Percentiles rank a stretch among this genome's conserved stretches.
phyloP scores from a whole-genome alignment of 2,797 vertebrate species.

The Nannoperca obscura region DNA sequence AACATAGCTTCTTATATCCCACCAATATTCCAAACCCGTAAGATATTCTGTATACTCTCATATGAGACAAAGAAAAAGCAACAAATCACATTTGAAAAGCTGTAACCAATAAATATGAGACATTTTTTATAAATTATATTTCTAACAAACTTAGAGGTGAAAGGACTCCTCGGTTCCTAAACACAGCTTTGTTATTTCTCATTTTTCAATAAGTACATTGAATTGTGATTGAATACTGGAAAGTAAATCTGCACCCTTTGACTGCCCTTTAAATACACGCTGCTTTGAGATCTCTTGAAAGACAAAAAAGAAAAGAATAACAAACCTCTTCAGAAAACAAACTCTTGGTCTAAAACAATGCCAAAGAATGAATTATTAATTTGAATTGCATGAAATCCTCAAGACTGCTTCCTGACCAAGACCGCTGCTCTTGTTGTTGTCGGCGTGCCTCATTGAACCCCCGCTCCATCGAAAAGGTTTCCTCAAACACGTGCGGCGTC shows the following conservation, averaged over 20 bases:
- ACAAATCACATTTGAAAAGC: conserved; percentile 1
- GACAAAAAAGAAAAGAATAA: conserved; percentile 15
- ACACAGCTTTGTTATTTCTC: too few species aligned
- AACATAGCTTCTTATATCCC: not conserved
- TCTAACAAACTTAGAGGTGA: not conserved
- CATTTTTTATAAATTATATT: conserved; percentile 1
- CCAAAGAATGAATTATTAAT: conserved; percentile 73
- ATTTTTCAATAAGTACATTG: not conserved
- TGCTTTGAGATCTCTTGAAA: conserved; percentile 18
- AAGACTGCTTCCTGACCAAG: conserved; percentile 56
- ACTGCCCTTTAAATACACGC: conserved; percentile 25
- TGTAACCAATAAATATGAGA: not conserved
- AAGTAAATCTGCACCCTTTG: conserved; percentile 12
- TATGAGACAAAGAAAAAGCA: not conserved
- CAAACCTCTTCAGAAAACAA: conserved; percentile 52
- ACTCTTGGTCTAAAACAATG: conserved; percentile 52
- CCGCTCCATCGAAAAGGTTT: conserved; percentile 47
- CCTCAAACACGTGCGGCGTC: conserved; percentile 5
- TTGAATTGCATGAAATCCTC: conserved; percentile 60
- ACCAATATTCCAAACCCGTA: not conserved
- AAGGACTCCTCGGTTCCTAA: not conserved
- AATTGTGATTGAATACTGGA: not conserved
- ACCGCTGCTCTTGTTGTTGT: conserved; percentile 51
- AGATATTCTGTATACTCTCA: not conserved
- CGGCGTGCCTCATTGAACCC: conserved; percentile 62